Evolutionary conservation across 2,888 invertebrate species (phyloP).

Genomic region (Napeogenes sylphis): DNA sequence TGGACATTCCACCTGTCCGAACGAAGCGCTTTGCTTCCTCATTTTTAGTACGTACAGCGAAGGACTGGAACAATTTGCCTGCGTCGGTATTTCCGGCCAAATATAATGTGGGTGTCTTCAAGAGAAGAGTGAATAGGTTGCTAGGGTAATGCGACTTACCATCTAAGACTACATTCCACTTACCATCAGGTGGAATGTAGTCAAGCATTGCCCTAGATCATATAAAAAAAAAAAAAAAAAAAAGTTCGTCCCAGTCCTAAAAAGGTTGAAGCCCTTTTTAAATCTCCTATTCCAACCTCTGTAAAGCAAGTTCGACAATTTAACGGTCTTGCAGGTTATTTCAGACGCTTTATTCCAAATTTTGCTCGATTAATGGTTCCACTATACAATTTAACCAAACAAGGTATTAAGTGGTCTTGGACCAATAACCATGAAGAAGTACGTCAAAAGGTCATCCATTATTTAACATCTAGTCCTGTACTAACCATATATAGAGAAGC

Average conservation of each 20-base stretch:
- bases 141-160: no score
- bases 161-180: no score
- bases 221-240: no score
- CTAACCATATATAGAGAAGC: conserved; percentile 29
- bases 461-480: conserved; percentile 25
- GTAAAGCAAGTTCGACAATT: conserved; percentile 34
- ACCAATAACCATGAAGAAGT: conserved; percentile 31
- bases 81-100: no score
- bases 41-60: no score
- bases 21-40: no score
- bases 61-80: no score
- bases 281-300: conserved; percentile 34
- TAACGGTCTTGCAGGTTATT: conserved; percentile 31
- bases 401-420: conserved; percentile 22
- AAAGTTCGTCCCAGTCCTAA: conserved; percentile 35
- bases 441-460: conserved; percentile 22
- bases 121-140: no score
- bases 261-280: conserved; percentile 36
- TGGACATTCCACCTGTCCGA: no score
- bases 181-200: no score
- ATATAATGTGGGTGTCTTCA: no score
- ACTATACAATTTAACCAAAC: conserved; percentile 25
- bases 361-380: conserved; percentile 24
- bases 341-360: conserved; percentile 23
- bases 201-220: no score